Evolutionary conservation across 2,888 invertebrate genomes (phyloP).

Genomic region (Chelonus formosanus): DNA sequence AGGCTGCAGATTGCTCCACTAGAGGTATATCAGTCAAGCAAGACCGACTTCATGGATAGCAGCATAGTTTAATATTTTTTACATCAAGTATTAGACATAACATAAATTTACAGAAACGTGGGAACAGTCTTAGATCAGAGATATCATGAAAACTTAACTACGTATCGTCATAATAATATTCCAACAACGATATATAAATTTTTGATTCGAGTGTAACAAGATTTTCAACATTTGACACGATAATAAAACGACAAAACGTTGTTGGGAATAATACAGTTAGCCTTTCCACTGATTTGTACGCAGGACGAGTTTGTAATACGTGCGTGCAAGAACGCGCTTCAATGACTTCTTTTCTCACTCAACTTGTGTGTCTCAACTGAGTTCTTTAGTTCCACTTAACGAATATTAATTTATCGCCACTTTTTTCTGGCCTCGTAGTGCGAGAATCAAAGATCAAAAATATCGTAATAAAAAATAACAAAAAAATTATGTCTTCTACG

Average conservation of each 20-base stretch:
- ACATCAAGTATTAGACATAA: neutral
- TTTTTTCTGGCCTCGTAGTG: neutral
- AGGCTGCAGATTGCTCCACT: slow-evolving; percentile 19
- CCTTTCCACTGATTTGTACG: slow-evolving; percentile 52
- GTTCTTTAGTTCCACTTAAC: slow-evolving; percentile 11
- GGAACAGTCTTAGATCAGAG: too few relatives aligned
- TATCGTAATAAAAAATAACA: neutral
- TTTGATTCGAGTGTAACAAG: slow-evolving; percentile 1
- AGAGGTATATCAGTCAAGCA: neutral
- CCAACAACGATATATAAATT: too few relatives aligned
- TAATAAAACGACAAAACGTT: slow-evolving; percentile 4
- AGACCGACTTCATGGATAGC: neutral
- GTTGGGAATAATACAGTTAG: slow-evolving; percentile 44
- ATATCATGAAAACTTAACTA: too few relatives aligned
- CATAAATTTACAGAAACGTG: too few relatives aligned
- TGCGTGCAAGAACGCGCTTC: slow-evolving; percentile 27
- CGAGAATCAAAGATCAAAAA: slow-evolving; percentile 3
- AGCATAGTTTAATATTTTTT: neutral
- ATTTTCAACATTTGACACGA: slow-evolving; percentile 8
- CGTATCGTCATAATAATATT: too few relatives aligned
- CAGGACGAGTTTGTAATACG: slow-evolving; percentile 39
- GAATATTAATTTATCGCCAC: slow-evolving; percentile 21
- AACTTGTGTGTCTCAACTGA: neutral
- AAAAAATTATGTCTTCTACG: neutral
- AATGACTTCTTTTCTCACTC: neutral